Conservation (phyloP, 2,888 invertebrate species). For the Polyommatus iphigenia region DNA sequence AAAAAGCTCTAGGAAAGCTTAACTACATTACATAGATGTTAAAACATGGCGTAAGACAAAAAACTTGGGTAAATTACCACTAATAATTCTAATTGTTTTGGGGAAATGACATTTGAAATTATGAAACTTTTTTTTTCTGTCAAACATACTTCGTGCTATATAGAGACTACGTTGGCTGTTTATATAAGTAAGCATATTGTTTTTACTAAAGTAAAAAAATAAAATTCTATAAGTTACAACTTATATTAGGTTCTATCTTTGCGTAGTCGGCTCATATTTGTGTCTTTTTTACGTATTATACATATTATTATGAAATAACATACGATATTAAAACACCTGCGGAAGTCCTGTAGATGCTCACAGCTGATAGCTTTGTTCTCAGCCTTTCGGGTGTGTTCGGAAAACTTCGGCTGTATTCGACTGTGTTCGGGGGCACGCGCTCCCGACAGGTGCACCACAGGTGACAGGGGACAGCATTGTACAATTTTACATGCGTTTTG, state of each 20-base stretch:
- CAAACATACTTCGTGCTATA: too few relatives aligned
- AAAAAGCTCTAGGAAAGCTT: neutral
- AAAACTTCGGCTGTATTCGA: neutral
- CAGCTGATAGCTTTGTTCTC: neutral
- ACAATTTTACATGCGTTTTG: neutral
- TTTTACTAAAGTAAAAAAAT: too few relatives aligned
- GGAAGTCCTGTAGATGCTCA: neutral
- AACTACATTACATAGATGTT: neutral
- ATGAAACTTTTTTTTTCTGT: too few relatives aligned
- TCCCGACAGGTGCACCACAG: neutral
- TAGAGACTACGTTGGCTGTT: too few relatives aligned
- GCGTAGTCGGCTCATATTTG: too few relatives aligned
- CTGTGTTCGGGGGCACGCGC: neutral
- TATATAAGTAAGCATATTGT: too few relatives aligned
- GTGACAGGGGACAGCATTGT: neutral
- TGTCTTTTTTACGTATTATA: too few relatives aligned
- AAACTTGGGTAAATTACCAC: neutral
- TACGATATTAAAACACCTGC: neutral
- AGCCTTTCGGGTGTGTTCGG: slow-evolving; percentile 2
- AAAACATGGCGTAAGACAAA: neutral
- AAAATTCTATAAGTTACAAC: too few relatives aligned
- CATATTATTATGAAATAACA: neutral
- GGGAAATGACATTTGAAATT: too few relatives aligned
- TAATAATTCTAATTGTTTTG: too few relatives aligned
- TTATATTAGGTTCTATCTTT: too few relatives aligned